phyloP scores from a whole-genome alignment of 2,113 vertebrate species.

The Oncorhynchus nerka region DNA sequence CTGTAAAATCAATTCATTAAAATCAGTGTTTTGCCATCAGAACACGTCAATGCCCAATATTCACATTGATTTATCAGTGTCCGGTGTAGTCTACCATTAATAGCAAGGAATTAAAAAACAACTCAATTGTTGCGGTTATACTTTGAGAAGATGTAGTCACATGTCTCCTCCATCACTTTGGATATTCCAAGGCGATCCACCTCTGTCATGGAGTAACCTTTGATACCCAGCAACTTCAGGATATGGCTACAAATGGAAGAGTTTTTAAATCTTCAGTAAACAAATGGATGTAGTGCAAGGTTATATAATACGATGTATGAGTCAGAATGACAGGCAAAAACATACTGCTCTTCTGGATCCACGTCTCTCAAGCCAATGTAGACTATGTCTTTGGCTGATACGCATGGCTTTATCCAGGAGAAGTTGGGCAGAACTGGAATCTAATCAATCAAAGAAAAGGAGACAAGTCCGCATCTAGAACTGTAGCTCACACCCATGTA shows the following conservation, averaged over 20 bases:
- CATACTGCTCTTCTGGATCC: constrained; percentile 76
- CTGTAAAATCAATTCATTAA: constrained; percentile 35
- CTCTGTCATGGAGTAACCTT: constrained; percentile 71
- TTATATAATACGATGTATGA: neutral
- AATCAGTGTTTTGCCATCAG: neutral
- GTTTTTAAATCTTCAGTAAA: neutral
- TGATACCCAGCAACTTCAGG: constrained; percentile 68
- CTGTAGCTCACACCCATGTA: no score
- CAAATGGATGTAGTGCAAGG: neutral
- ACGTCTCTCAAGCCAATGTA: constrained; percentile 77
- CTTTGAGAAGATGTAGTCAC: constrained; percentile 69
- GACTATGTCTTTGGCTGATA: constrained; percentile 68
- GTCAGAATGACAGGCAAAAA: neutral
- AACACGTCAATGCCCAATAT: neutral
- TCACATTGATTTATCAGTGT: no score
- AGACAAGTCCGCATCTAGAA: neutral
- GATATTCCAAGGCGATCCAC: constrained; percentile 70
- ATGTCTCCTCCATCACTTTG: constrained; percentile 75
- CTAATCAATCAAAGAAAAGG: constrained; percentile 19
- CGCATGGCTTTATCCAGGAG: constrained; percentile 73
- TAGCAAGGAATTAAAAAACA: neutral
- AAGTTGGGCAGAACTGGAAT: constrained; percentile 65
- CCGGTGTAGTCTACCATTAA: no score
- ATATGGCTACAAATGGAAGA: constrained; percentile 57
- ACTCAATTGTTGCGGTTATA: constrained; percentile 20